These are phyloP conservation scores for Pogonocichla stellata DNA, from an alignment of 2,113 vertebrate genomes.

Conservation along the genomic window DNA sequence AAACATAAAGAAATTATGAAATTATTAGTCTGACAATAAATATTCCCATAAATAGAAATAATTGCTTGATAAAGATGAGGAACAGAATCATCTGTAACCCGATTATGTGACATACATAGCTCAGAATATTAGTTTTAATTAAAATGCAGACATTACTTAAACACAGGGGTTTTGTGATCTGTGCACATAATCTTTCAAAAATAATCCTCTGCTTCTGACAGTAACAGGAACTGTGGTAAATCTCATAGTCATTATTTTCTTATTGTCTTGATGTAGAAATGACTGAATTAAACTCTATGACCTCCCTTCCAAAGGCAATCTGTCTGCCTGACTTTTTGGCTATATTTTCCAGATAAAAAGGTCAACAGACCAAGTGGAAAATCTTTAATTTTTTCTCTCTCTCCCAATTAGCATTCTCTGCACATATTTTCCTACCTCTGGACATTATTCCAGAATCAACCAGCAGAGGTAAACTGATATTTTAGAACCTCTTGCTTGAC, in stretches of 20 bases:
- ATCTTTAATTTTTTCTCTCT: not conserved
- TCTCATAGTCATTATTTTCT: not conserved
- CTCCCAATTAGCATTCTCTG: not conserved
- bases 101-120: not conserved
- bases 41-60: not conserved
- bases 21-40: not conserved
- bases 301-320: not conserved
- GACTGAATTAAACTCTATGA: not conserved
- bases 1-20: not conserved
- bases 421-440: not conserved
- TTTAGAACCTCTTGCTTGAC: not conserved
- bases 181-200: not conserved
- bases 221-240: not conserved
- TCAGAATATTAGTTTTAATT: not conserved
- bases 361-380: not conserved
- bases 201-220: not conserved
- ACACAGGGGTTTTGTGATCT: not conserved
- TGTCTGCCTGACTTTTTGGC: not conserved
- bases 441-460: not conserved
- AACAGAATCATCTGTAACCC: not conserved
- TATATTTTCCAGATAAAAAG: not conserved
- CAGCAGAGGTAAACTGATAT: not conserved
- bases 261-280: not conserved
- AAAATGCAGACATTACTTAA: not conserved
- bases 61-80: not conserved